Evolutionary conservation across 30 jellyfish, hydroid and myxozoan species (phyloP).

Genomic region (Clytia hemisphaerica): DNA sequence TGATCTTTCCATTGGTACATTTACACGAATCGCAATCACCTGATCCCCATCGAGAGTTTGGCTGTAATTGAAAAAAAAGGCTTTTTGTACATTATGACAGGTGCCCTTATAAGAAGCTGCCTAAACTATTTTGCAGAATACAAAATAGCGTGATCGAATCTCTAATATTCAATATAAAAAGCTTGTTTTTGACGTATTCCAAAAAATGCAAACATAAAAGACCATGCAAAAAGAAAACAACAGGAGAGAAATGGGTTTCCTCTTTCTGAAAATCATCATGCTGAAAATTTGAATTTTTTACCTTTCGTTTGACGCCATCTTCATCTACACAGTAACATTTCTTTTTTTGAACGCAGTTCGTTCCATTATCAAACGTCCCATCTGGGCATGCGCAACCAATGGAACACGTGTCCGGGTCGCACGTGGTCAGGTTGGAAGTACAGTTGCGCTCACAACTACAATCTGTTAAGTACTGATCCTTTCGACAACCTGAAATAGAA

Average conservation of each 20-base stretch:
- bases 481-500: constrained; percentile 20
- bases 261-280: no score
- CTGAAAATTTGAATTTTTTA: no score
- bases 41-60: constrained; percentile 9
- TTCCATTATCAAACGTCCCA: constrained; percentile 40
- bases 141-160: no score
- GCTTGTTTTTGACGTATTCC: neutral
- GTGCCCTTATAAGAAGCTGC: no score
- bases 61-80: constrained; percentile 2
- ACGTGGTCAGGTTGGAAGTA: no score
- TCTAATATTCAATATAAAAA: no score
- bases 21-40: constrained; percentile 37
- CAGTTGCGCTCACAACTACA: no score
- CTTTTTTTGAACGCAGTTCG: constrained; percentile 16
- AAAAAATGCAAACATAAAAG: neutral
- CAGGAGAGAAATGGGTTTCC: no score
- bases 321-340: constrained; percentile 23
- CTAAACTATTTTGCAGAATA: no score
- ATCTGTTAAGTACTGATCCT: constrained; percentile 10
- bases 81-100: no score
- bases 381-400: constrained; percentile 41
- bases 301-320: neutral
- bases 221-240: no score
- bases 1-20: constrained; percentile 12
- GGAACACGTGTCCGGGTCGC: constrained; percentile 10